phyloP scores from a whole-genome alignment of 2,113 vertebrate genomes.

The Ictidomys tridecemlineatus region DNA sequence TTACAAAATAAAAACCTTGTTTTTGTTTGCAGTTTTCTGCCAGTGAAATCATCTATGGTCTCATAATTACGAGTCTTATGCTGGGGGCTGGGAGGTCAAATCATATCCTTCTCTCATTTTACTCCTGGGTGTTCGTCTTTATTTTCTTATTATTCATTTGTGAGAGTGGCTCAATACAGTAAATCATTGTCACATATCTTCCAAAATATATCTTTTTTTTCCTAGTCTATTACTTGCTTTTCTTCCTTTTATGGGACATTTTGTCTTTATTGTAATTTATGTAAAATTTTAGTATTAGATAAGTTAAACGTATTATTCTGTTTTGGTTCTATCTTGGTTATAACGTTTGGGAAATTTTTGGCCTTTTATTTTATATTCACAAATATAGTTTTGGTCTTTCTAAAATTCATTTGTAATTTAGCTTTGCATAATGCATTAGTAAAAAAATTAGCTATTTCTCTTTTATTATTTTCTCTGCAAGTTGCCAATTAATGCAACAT shows the following conservation, averaged over 20 bases:
- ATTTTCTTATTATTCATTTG: not conserved
- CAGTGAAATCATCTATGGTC: not conserved
- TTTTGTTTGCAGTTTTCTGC: slow-evolving; percentile 39
- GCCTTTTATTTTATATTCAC: not conserved
- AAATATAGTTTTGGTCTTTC: not conserved
- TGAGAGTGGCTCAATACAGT: not conserved
- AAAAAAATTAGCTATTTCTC: not conserved
- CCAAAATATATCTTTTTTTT: not conserved
- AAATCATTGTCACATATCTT: not conserved
- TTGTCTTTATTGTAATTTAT: not conserved
- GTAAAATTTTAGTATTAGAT: not conserved
- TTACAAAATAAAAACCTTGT: not conserved
- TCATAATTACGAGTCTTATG: not conserved
- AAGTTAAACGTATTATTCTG: not conserved
- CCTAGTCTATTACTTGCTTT: not conserved
- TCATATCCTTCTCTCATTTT: not conserved
- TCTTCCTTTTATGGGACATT: fast-evolving
- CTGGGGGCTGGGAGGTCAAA: not conserved
- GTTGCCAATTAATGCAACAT: not conserved
- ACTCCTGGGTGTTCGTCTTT: not conserved
- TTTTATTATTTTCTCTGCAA: slow-evolving; percentile 30
- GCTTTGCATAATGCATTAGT: not conserved
- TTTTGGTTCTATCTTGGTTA: not conserved
- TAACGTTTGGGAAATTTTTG: not conserved
- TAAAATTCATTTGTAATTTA: slow-evolving; percentile 39